These are phyloP conservation scores for Mus caroli DNA, from an alignment of 2,797 vertebrate species.

Conservation along the genomic window DNA sequence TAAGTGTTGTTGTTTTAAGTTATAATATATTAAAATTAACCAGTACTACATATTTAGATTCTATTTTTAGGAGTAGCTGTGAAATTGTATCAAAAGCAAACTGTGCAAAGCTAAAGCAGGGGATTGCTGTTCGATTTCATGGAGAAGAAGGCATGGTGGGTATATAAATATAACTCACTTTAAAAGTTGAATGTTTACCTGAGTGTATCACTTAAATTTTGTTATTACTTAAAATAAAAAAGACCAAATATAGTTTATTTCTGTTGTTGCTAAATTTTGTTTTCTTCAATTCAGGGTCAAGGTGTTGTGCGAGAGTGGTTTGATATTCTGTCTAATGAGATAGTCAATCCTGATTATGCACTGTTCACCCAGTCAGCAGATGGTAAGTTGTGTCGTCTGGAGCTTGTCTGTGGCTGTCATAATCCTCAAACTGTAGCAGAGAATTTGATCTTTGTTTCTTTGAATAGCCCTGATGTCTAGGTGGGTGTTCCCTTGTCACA, in stretches of 20 bases:
- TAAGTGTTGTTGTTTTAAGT: slow-evolving; percentile 42
- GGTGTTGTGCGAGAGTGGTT: slow-evolving; percentile 99
- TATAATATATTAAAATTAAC: slow-evolving; percentile 85
- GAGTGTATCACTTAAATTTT: slow-evolving; percentile 52
- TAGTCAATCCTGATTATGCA: slow-evolving; percentile 99
- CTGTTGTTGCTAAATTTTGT: slow-evolving; percentile 73
- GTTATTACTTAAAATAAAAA: slow-evolving; percentile 33
- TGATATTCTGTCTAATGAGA: slow-evolving; percentile 98
- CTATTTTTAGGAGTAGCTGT: slow-evolving; percentile 99
- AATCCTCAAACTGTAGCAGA: slow-evolving; percentile 43
- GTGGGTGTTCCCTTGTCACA: slow-evolving; percentile 14
- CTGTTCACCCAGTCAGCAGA: slow-evolving; percentile 99
- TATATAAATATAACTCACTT: slow-evolving; percentile 69
- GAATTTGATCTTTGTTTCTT: slow-evolving; percentile 26
- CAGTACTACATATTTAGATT: slow-evolving; percentile 92
- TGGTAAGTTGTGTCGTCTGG: slow-evolving; percentile 89
- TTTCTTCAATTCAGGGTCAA: slow-evolving; percentile 93
- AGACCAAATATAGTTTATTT: slow-evolving; percentile 48
- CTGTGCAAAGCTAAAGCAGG: slow-evolving; percentile 98
- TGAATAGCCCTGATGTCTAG: not conserved
- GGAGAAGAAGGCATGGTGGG: slow-evolving; percentile 99
- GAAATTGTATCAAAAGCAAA: slow-evolving; percentile 99
- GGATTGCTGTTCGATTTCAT: slow-evolving; percentile 98
- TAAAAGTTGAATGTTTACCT: slow-evolving; percentile 56
- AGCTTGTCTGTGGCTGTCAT: slow-evolving; percentile 46